Conservation (phyloP, 1,140 invertebrate species). For the Myzus persicae region DNA sequence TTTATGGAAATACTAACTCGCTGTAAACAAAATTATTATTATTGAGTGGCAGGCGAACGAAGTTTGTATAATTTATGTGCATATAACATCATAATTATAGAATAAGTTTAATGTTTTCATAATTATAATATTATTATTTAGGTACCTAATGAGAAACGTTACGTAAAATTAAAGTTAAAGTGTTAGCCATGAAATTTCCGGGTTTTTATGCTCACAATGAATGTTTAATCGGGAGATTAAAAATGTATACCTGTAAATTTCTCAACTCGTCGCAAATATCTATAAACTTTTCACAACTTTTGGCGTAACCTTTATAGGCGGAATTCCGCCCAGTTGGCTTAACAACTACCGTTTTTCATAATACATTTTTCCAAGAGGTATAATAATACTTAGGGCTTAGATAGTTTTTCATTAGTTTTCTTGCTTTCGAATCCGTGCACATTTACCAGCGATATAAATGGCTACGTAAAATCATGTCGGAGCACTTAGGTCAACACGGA, state of each 20-base stretch:
- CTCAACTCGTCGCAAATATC: neutral
- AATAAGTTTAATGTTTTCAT: neutral
- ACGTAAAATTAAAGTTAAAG: neutral
- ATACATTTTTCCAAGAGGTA: neutral
- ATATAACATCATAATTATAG: neutral
- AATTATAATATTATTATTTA: neutral
- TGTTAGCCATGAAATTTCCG: neutral
- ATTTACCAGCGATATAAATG: neutral
- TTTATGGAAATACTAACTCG: neutral
- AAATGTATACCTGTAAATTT: neutral
- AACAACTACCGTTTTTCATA: constrained; percentile 14
- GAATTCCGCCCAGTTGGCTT: neutral
- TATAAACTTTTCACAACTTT: constrained; percentile 19
- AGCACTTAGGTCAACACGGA: neutral
- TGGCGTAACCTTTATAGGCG: neutral
- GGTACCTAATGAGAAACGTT: neutral
- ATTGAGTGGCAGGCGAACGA: neutral
- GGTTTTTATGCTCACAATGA: neutral
- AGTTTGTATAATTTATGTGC: neutral
- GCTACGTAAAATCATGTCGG: neutral
- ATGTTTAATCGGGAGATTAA: neutral
- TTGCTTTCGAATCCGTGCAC: neutral
- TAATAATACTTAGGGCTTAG: neutral
- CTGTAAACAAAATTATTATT: neutral
- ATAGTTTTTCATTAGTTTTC: constrained; percentile 7